Evolutionary conservation across 2,888 invertebrate genomes (phyloP), one percentile per base, ranked within the genome.

Genomic region (Shargacucullia verbasci): DNA sequence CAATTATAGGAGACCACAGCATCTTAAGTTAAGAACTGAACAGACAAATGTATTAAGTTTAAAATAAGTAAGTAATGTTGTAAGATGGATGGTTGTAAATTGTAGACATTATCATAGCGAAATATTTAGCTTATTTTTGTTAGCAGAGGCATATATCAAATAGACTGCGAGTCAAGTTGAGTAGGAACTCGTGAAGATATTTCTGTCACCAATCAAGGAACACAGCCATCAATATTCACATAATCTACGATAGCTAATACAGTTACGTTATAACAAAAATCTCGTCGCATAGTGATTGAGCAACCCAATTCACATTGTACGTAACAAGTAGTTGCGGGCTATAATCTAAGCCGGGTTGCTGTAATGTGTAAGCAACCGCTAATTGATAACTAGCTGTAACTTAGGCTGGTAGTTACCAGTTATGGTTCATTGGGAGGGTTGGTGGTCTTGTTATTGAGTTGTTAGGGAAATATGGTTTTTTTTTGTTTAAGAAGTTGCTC

Each of bases 301-400:
- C 74, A 73, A 73, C 49, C 43, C 50, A 46, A 76, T 73, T 76
- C 62, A 70, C 74, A 70, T 63, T 52, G 70, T 50, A 75, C 77
- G 73, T 73, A 73, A 73, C 66, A 13, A 35, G 40, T 9, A 29
- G 60, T 54, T 53, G 55, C 20, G 29, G 47, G 41, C 71, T 73
- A 66, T 70, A 76, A 73, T 70, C 66, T 73, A 55, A 47, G 66
- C 47, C 59, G 40, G 45, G 70, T 73, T 76, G 73, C 61, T 57
- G 76, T 73, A 73, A 75, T 68, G 35, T 41, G 53, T 76, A 49
- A 70, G 74, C 58, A 76, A 73, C 61, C 52, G 47, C 47, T 73
- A 73, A 73, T 76, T 73, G 66, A 70, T 76, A 69, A 61, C 49
- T 48, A 44, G 55, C 20, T 45, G 49, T 52, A 31, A 44, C 35